phyloP scores from a whole-genome alignment of 2,113 vertebrate species.

The Sciurus niger region DNA sequence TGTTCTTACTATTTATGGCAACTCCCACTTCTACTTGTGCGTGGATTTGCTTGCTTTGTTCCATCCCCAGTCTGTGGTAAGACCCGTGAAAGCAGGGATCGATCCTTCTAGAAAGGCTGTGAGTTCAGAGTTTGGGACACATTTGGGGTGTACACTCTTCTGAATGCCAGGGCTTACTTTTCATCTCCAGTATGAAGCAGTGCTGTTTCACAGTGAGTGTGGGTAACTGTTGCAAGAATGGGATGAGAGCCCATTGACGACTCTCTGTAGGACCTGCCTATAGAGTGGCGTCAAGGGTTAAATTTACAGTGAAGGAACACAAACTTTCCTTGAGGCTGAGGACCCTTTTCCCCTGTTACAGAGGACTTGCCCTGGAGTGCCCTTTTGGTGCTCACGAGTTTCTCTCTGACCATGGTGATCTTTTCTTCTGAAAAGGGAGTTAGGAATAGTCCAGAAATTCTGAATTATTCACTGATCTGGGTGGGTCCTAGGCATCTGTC shows the following conservation, averaged over 20 bases:
- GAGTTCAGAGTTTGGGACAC: background rate
- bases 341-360: background rate
- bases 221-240: background rate
- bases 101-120: background rate
- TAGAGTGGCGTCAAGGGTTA: background rate
- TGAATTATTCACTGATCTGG: background rate
- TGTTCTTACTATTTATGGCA: background rate
- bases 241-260: background rate
- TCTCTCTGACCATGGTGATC: slow-evolving; percentile 7
- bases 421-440: background rate
- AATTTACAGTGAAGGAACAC: background rate
- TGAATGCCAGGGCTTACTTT: background rate
- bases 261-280: background rate
- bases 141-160: background rate
- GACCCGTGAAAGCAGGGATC: background rate
- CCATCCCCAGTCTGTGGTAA: background rate
- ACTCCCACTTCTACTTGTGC: background rate
- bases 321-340: background rate
- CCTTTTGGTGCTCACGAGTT: background rate
- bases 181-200: background rate
- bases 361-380: background rate
- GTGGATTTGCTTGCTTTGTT: background rate
- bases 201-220: background rate
- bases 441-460: background rate
- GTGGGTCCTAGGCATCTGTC: background rate